These are phyloP conservation scores for Drosophila navojoa DNA, from an alignment of 1,140 invertebrate genomes.

Conservation along the genomic window DNA sequence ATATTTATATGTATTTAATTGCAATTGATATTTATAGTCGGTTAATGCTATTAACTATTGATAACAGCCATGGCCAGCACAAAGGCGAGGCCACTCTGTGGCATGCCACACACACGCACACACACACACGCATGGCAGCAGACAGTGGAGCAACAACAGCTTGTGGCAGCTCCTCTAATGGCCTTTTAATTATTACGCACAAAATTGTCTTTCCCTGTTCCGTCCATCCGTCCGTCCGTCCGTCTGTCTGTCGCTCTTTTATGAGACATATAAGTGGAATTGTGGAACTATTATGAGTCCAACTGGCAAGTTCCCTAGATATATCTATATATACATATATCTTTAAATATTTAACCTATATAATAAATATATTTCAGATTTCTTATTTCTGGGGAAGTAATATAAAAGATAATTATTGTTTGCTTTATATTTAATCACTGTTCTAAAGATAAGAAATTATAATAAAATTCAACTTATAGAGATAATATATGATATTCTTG, in stretches of 20 bases:
- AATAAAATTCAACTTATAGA: too few relatives aligned
- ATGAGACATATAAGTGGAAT: background rate
- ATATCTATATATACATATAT: too few relatives aligned
- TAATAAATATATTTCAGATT: too few relatives aligned
- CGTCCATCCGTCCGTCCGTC: background rate
- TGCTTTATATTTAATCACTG: too few relatives aligned
- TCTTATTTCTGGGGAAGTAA: too few relatives aligned
- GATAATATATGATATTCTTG: too few relatives aligned
- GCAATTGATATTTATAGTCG: conserved; percentile 60
- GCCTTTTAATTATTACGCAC: conserved; percentile 66
- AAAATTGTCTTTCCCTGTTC: conserved; percentile 14
- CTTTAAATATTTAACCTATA: too few relatives aligned
- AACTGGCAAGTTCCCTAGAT: too few relatives aligned
- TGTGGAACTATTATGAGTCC: background rate
- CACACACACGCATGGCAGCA: too few relatives aligned
- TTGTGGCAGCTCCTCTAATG: conserved; percentile 58
- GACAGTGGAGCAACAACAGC: background rate
- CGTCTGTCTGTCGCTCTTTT: background rate
- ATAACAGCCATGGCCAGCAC: conserved; percentile 8
- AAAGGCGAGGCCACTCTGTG: conserved; percentile 4
- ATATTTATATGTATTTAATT: background rate
- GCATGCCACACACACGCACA: background rate
- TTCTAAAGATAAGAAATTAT: too few relatives aligned
- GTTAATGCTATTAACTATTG: conserved; percentile 54
- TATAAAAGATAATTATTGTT: too few relatives aligned